A percentile compares a stretch with the other conserved stretches of the same genome.
These are phyloP conservation scores for Loripinus fragilis DNA, from an alignment of 2,888 invertebrate genomes.

Conservation along the genomic window DNA sequence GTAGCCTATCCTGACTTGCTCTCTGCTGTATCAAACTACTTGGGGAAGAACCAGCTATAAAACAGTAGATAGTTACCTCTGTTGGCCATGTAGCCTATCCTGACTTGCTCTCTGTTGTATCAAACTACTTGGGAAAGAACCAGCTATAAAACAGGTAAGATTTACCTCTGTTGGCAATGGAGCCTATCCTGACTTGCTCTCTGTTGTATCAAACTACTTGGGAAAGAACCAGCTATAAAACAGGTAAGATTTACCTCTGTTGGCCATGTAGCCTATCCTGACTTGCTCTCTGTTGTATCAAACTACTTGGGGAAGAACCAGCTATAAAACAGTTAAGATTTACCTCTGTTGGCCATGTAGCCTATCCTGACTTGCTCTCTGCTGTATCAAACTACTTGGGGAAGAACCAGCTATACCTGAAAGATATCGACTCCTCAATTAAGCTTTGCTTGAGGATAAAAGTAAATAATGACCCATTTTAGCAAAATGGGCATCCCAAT, in stretches of 20 bases:
- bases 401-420: not conserved
- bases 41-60: not conserved
- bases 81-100: not conserved
- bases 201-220: not conserved
- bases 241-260: no score
- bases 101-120: not conserved
- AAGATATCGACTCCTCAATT: no score
- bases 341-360: not conserved
- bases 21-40: not conserved
- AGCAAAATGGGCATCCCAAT: no score
- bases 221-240: not conserved
- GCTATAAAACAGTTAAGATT: not conserved
- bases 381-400: not conserved
- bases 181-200: not conserved
- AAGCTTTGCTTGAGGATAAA: no score
- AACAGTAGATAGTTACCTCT: not conserved
- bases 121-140: slow-evolving; percentile 4
- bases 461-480: no score
- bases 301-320: slow-evolving; percentile 4
- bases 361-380: not conserved
- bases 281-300: not conserved
- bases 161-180: not conserved
- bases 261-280: not conserved
- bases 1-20: not conserved
- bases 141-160: not conserved